These are phyloP conservation scores for Caenorhabditis remanei DNA, from an alignment of 1,140 invertebrate species.

Conservation along the genomic window DNA sequence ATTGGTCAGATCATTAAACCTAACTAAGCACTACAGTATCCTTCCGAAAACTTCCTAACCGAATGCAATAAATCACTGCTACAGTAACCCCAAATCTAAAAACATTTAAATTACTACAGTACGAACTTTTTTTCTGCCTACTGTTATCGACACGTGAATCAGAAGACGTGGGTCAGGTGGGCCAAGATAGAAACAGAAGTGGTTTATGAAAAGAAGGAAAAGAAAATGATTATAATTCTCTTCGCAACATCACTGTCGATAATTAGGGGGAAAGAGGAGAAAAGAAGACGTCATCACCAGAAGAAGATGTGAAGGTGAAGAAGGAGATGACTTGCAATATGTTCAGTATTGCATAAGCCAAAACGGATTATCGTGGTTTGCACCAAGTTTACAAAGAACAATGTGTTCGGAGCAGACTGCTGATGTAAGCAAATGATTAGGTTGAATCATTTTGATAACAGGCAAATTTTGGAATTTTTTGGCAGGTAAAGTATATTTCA, in stretches of 20 bases:
- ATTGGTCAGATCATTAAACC: no score
- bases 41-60: no score
- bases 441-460: no score
- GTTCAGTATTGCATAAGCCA: slow-evolving; percentile 50
- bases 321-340: not conserved
- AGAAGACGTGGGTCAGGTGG: slow-evolving; percentile 26
- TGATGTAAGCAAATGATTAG: not conserved
- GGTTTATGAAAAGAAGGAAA: not conserved
- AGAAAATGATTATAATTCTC: not conserved
- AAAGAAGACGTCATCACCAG: not conserved
- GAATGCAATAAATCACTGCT: not conserved
- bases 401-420: not conserved
- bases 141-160: not conserved
- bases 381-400: not conserved
- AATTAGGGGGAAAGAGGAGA: not conserved
- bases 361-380: not conserved
- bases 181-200: not conserved
- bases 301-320: no score
- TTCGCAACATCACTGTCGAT: not conserved
- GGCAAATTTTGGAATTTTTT: no score
- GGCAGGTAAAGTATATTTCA: no score
- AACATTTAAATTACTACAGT: not conserved
- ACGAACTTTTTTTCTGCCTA: not conserved
- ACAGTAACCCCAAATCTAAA: not conserved
- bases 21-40: no score